Evolutionary conservation across 2,797 vertebrate genomes (phyloP), one percentile per base, ranked within the genome.

Genomic region (Glossophaga mutica): DNA sequence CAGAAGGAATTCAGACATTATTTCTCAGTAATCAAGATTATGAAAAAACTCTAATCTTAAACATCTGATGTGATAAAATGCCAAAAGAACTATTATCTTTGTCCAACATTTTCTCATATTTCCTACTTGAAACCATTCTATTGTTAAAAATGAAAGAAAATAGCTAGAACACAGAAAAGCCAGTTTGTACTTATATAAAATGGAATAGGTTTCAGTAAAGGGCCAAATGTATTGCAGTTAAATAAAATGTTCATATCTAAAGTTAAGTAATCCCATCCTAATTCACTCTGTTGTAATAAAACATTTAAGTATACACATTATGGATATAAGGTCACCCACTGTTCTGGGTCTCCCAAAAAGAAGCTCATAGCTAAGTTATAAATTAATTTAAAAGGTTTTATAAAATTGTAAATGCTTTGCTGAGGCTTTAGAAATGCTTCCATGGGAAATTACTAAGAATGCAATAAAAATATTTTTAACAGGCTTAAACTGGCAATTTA

Each of bases 321-420:
- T 95, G 94, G 94, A 97, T 97, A 97, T 95, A 96, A 97, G 96
- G 97, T 96, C 96, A 93, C 97, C 97, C 90, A 97, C 97, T 98
- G 97, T 94, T 98, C 91, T 96, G 97, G 96, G 97, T 95, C 95
- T 97, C 97, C 97, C 97, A 24, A 94, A 96, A 97, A 98, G 97
- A 97, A 90, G 81, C 92, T 96, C 95, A 94, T 70, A 97, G 97
- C 95, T 96, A 96, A 97, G 96, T 97, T 98, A 95, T 98, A 98
- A 98, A 97, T 98, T 98, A 98, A 97, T 97, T 98, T 97, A 97
- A 97, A 97, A 95, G 91, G 89, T 97, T 97, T 97, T 97, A 97
- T 97, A 95, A 97, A 97, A 96, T 91, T 97, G 94, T 97, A 97
- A 97, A 96, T 98, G 97, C 96, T 98, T 98, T 96, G 91, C 96